phyloP scores from a whole-genome alignment of 2,888 invertebrate species.

The Seira sanloemensis region DNA sequence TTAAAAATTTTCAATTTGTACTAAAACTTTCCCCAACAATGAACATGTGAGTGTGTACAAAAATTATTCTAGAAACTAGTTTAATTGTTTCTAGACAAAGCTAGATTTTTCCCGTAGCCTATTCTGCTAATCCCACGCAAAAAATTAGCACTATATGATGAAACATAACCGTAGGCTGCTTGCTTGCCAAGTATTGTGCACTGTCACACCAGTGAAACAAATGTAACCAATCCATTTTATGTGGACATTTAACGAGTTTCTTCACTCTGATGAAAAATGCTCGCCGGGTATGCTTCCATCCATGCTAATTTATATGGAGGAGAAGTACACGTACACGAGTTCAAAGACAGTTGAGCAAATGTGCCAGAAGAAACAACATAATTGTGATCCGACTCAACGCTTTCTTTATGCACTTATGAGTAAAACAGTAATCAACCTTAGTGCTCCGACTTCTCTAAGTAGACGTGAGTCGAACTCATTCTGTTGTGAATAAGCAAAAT shows the following conservation, averaged over 20 bases:
- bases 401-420: not conserved
- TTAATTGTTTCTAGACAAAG: too few species aligned
- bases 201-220: slow-evolving; percentile 13
- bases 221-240: not conserved
- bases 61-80: too few species aligned
- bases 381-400: not conserved
- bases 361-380: not conserved
- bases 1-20: too few species aligned
- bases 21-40: too few species aligned
- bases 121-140: too few species aligned
- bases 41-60: too few species aligned
- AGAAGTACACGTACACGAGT: not conserved
- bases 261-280: slow-evolving; percentile 9
- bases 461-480: not conserved
- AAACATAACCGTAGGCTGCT: too few species aligned
- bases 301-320: not conserved
- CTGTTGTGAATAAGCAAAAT: slow-evolving; percentile 23
- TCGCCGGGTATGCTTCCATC: not conserved
- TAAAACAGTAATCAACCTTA: not conserved
- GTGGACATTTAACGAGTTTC: slow-evolving; percentile 11
- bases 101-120: too few species aligned
- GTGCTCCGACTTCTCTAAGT: not conserved
- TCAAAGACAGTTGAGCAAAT: slow-evolving; percentile 1
- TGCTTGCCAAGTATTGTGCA: too few species aligned
- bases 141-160: too few species aligned